Percentiles rank a stretch among this genome's conserved stretches.
These are phyloP conservation scores for Brachirus orientalis DNA, from an alignment of 2,113 vertebrate genomes.

Conservation along the genomic window DNA sequence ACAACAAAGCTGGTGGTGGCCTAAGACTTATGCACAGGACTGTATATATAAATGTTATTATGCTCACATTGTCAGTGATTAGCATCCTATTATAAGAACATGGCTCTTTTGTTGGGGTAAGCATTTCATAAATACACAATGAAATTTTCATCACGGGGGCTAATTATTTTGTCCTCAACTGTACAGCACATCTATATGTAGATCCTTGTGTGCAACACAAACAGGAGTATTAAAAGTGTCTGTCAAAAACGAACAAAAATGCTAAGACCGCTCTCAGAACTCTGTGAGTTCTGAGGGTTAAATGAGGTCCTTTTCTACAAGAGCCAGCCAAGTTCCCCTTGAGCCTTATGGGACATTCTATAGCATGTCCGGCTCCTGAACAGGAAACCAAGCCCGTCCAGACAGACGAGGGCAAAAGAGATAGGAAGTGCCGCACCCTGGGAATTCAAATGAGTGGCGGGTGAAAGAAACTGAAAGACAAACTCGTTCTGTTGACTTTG, in stretches of 20 bases:
- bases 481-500: not conserved
- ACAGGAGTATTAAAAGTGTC: not conserved
- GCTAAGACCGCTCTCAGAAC: constrained; percentile 21
- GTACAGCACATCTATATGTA: no score
- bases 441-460: constrained; percentile 13
- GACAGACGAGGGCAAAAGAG: constrained; percentile 35
- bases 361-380: constrained; percentile 57
- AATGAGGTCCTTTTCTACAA: constrained; percentile 34
- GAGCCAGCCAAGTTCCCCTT: constrained; percentile 30
- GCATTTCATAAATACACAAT: no score
- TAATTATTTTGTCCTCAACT: no score
- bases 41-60: no score
- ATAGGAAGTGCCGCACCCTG: constrained; percentile 13
- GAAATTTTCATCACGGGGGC: no score
- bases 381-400: constrained; percentile 64
- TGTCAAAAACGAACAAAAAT: constrained; percentile 12
- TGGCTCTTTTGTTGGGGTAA: no score
- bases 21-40: no score
- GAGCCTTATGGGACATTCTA: constrained; percentile 61
- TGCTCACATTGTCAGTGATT: no score
- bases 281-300: constrained; percentile 48
- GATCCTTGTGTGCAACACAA: not conserved
- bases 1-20: no score
- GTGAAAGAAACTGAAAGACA: not conserved
- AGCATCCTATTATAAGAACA: no score